phyloP scores from a whole-genome alignment of 2,113 vertebrate species.

The Brachyhypopomus occidentalis region DNA sequence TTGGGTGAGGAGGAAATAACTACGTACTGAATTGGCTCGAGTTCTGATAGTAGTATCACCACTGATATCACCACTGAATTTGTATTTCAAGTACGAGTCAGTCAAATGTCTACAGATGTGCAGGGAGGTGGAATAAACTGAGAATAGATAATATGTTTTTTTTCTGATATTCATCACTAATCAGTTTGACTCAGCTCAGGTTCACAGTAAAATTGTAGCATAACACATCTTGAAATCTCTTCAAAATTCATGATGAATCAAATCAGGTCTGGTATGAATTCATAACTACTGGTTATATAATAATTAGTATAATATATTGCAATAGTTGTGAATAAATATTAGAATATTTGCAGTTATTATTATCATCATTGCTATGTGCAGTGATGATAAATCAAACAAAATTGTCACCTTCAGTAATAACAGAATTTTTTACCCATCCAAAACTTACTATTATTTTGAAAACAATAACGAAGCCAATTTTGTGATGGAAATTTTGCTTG shows the following conservation, averaged over 20 bases:
- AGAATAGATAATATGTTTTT: too few relatives aligned
- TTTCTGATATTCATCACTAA: background rate
- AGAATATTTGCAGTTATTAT: background rate
- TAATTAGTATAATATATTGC: too few relatives aligned
- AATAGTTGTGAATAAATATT: too few relatives aligned
- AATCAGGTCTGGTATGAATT: background rate
- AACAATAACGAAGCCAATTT: background rate
- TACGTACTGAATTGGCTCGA: background rate
- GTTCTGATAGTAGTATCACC: background rate
- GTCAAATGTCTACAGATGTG: background rate
- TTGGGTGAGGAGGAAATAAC: background rate
- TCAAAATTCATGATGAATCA: background rate
- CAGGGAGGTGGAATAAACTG: background rate
- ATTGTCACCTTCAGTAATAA: background rate
- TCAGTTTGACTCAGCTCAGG: background rate
- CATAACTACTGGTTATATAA: too few relatives aligned
- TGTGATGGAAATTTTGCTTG: background rate
- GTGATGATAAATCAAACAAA: background rate
- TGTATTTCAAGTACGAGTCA: background rate
- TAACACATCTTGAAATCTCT: background rate
- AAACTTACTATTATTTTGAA: conserved; percentile 4
- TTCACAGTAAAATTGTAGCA: background rate
- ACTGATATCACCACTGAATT: background rate
- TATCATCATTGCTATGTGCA: background rate
- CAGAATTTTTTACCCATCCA: background rate